phyloP scores from a whole-genome alignment of 1,140 invertebrate species.

The Campodea augens region DNA sequence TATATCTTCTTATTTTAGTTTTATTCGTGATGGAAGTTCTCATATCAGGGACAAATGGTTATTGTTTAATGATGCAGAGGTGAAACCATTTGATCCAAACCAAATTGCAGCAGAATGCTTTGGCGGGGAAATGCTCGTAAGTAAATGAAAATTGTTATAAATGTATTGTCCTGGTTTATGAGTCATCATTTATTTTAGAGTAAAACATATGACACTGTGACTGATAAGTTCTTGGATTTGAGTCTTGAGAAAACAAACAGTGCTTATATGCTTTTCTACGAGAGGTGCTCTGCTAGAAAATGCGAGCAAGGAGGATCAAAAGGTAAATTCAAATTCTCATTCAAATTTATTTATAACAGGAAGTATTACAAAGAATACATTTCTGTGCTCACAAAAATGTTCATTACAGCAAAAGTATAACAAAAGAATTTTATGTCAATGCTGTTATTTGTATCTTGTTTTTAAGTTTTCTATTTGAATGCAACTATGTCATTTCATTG shows the following conservation, averaged over 20 bases:
- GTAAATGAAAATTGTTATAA: conserved; percentile 8
- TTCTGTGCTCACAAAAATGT: no score
- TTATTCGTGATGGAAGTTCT: conserved; percentile 53
- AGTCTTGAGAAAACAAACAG: conserved; percentile 94
- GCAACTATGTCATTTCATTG: no score
- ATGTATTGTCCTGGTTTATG: neutral
- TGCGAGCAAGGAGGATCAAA: conserved; percentile 11
- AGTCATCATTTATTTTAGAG: conserved; percentile 36
- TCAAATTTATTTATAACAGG: no score
- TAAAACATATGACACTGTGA: conserved; percentile 88
- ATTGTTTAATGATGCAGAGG: conserved; percentile 89
- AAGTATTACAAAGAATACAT: no score
- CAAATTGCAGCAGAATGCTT: conserved; percentile 89
- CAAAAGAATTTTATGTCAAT: no score
- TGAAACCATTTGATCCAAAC: conserved; percentile 84
- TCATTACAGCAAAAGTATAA: no score
- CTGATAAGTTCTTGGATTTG: conserved; percentile 92
- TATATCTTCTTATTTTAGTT: no score
- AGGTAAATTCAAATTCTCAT: neutral
- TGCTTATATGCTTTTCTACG: conserved; percentile 94
- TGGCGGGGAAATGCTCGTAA: conserved; percentile 86
- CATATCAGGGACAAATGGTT: conserved; percentile 70
- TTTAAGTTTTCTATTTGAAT: no score
- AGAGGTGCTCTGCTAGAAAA: conserved; percentile 34
- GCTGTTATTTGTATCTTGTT: no score